phyloP scores from a whole-genome alignment of 2,113 vertebrate species.

The Poicephalus gulielmi region DNA sequence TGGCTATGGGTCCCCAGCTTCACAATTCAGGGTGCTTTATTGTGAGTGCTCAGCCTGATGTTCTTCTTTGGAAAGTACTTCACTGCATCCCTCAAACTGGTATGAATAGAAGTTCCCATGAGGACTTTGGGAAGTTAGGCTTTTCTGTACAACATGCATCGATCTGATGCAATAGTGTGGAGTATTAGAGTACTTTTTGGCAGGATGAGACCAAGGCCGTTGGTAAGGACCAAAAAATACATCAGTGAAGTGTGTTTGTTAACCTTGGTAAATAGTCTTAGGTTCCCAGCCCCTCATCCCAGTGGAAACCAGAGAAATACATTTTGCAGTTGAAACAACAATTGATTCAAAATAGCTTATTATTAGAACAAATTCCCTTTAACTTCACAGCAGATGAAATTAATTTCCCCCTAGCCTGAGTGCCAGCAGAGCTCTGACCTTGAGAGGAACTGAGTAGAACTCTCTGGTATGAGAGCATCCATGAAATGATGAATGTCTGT shows the following conservation, averaged over 20 bases:
- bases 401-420: background rate
- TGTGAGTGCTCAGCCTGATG: background rate
- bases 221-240: background rate
- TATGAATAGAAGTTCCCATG: fast-evolving
- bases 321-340: background rate
- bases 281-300: background rate
- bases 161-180: background rate
- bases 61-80: background rate
- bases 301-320: background rate
- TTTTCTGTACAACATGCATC: background rate
- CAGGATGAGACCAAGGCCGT: fast-evolving
- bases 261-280: background rate
- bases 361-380: background rate
- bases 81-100: background rate
- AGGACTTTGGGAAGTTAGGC: background rate
- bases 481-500: background rate
- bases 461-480: background rate
- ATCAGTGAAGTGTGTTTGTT: background rate
- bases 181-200: background rate
- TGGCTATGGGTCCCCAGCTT: background rate
- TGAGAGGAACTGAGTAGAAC: fast-evolving
- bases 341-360: background rate
- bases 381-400: background rate
- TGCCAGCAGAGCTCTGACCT: background rate
- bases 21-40: background rate